Conservation (phyloP, 1,140 invertebrate species). For the Tetragnatha versicolor region DNA sequence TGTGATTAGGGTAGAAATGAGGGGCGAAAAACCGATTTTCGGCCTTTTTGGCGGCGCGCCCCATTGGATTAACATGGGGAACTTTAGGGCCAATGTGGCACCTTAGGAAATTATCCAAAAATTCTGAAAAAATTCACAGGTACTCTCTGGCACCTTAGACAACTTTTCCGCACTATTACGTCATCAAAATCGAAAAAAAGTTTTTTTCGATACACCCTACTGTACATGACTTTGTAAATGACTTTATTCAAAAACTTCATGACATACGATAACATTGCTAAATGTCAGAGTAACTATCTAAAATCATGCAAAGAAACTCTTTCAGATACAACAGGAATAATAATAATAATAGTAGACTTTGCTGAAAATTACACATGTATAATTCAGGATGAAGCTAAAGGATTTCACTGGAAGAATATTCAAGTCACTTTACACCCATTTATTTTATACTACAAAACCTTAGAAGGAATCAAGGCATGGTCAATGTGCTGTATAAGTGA, state of each 20-base stretch:
- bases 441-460: neutral
- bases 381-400: neutral
- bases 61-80: too few relatives aligned
- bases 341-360: neutral
- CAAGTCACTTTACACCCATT: neutral
- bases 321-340: neutral
- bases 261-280: neutral
- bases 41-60: too few relatives aligned
- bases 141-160: too few relatives aligned
- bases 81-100: too few relatives aligned
- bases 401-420: neutral
- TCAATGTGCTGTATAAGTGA: neutral
- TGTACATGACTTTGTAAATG: too few relatives aligned
- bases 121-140: too few relatives aligned
- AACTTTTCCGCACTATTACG: too few relatives aligned
- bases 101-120: too few relatives aligned
- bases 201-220: too few relatives aligned
- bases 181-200: too few relatives aligned
- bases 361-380: neutral
- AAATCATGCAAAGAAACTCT: neutral
- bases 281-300: neutral
- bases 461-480: neutral
- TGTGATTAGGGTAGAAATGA: too few relatives aligned
- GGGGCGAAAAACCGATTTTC: too few relatives aligned
- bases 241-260: neutral